Evolutionary conservation across 2,888 invertebrate genomes (phyloP).

Genomic region (Brachyptera putata): DNA sequence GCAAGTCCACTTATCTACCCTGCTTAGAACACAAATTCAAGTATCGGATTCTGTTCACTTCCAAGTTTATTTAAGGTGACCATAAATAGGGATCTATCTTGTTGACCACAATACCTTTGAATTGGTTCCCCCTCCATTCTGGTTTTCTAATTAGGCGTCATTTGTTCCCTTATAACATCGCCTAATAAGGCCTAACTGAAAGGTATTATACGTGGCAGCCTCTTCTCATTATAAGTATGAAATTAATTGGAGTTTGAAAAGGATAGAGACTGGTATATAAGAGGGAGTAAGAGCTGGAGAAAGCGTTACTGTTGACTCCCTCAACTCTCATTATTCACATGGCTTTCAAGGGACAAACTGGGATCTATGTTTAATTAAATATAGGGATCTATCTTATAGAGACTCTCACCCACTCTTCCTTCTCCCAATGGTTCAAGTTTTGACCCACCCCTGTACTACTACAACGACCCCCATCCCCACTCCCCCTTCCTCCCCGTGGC

Average conservation of each 20-base stretch:
- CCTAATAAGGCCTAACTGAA: neutral
- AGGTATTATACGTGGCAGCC: too few species aligned
- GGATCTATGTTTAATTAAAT: constrained; percentile 20
- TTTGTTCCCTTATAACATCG: constrained; percentile 10
- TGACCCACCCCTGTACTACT: too few species aligned
- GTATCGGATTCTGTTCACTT: too few species aligned
- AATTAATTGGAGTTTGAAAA: constrained; percentile 11
- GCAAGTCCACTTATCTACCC: too few species aligned
- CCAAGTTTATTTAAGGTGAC: too few species aligned
- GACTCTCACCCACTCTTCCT: neutral
- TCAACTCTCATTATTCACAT: constrained; percentile 15
- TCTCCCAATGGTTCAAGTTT: neutral
- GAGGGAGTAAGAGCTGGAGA: neutral
- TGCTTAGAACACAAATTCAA: too few species aligned
- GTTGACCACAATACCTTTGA: neutral
- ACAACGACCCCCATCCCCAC: neutral
- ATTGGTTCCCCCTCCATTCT: neutral
- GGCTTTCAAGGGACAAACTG: neutral
- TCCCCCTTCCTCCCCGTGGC: neutral
- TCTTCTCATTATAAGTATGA: constrained; percentile 13
- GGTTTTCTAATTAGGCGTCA: constrained; percentile 8
- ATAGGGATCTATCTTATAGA: constrained; percentile 17
- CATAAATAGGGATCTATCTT: too few species aligned
- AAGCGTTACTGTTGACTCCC: constrained; percentile 10
- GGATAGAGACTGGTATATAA: neutral